A percentile compares a stretch with the other conserved stretches of the same genome.
Evolutionary conservation across 2,113 vertebrate species (phyloP).

Genomic region (Poecile atricapillus): DNA sequence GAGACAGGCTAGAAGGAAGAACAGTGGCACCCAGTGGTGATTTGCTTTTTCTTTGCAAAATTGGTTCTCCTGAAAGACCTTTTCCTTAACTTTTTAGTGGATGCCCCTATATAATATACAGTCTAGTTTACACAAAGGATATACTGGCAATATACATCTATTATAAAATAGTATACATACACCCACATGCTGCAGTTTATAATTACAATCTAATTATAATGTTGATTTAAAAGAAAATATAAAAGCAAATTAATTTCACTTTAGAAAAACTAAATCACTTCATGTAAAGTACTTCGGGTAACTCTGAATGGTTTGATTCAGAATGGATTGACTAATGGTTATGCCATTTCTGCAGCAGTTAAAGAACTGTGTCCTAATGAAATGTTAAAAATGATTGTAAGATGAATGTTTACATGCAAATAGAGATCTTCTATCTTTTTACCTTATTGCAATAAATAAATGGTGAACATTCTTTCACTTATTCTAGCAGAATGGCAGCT

Average conservation of each 20-base stretch:
- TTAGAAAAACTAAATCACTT: not conserved
- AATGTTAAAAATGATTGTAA: not conserved
- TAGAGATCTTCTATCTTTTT: not conserved
- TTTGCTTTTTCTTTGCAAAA: not conserved
- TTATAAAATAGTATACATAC: not conserved
- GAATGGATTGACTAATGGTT: not conserved
- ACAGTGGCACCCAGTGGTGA: constrained; percentile 67
- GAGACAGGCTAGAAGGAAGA: constrained; percentile 23
- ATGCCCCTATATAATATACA: not conserved
- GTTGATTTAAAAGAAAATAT: not conserved
- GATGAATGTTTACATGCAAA: not conserved
- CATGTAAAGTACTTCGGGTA: not conserved
- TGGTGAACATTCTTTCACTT: not conserved
- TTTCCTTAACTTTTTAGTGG: not conserved
- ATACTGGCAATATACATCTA: not conserved
- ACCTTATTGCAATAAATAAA: not conserved
- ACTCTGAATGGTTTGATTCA: not conserved
- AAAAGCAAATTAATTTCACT: not conserved
- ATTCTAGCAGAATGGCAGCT: not conserved
- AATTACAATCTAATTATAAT: not conserved
- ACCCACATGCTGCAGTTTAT: not conserved
- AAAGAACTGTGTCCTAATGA: not conserved
- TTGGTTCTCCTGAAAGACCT: not conserved
- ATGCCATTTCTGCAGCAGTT: not conserved
- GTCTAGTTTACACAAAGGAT: not conserved